Base-by-base conservation (phyloP, 2,888 invertebrate species). In the Lycocerus yunnanus region DNA sequence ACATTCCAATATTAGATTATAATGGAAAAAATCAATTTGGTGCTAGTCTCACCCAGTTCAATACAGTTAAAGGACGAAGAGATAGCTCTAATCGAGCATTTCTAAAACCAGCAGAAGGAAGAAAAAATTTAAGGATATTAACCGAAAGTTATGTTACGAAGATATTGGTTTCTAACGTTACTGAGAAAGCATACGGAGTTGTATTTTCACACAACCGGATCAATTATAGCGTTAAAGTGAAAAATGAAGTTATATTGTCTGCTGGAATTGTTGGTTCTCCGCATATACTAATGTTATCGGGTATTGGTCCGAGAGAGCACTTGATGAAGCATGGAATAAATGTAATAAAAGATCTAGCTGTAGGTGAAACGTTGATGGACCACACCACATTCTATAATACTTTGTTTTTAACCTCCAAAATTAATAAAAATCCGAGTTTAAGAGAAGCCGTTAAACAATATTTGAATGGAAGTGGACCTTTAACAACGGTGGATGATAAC, bases 221-320 rank as follows among this genome's bases (percentile, higher is more conserved):
- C 71, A 85, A 84, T 65, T 85, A 86, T 24, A 85, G 86, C 61
- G 90, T 91, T 0, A 83, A 82, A 73, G 93, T 92, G 0, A 87
- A 89, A 65, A 91, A 89, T 80, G 94, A 94, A 85, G 91, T 95
- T 0, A 92, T 96, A 72, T 78, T 95, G 3, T 91, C 93, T 10
- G 94, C 92, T 1, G 95, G 95, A 0, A 91, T 94, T 0, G 92
- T 96, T 73, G 94, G 93, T 80, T 74, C 82, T 11, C 82, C 84
- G 0, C 82, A 82, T 67, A 61, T 84, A 1, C 71, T 84, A 8
- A 82, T 83, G 82, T 67, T 83, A n/a, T 83, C 82, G 16, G 84
- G 84, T 14, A 76, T 84, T 4, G 84, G 84, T 6, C 84, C 83
- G 3, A 68, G 72, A 65, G 71, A 77, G 3, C 79, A 83, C 15